Evolutionary conservation across 35 echinoderm and acorn worm genomes (phyloP).

Genomic region (Apostichopus parvimensis): DNA sequence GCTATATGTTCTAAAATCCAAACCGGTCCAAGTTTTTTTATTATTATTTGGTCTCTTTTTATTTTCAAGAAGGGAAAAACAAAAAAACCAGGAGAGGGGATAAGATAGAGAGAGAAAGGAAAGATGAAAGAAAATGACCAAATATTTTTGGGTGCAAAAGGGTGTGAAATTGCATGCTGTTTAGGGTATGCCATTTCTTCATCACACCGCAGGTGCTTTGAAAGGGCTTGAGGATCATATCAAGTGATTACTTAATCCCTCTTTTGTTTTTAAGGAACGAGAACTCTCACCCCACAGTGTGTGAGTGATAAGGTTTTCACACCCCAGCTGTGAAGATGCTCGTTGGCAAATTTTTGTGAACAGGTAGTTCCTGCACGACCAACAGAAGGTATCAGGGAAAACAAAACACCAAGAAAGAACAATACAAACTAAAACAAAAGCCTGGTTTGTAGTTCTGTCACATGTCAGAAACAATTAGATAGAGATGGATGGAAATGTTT

Average conservation of each 20-base stretch:
- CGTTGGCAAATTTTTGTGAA: background rate
- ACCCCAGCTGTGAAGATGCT: conserved; percentile 22
- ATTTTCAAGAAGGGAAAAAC: too few relatives aligned
- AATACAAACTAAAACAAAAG: background rate
- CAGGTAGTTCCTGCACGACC: background rate
- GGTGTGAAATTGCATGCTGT: conserved; percentile 31
- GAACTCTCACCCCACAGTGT: conserved; percentile 37
- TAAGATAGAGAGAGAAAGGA: background rate
- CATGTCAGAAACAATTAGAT: background rate
- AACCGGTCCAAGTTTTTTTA: too few relatives aligned
- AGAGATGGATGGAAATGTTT: too few relatives aligned
- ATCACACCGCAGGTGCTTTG: background rate
- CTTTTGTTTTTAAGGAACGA: conserved; percentile 9
- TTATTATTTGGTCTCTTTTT: too few relatives aligned
- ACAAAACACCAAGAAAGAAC: background rate
- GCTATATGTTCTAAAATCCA: too few relatives aligned
- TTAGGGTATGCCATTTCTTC: conserved; percentile 20
- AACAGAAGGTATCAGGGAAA: background rate
- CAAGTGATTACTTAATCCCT: conserved; percentile 14
- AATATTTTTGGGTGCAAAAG: background rate
- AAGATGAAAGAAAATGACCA: too few relatives aligned
- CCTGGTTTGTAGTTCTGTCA: background rate
- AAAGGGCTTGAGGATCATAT: background rate
- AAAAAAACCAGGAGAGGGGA: too few relatives aligned
- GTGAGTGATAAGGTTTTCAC: conserved; percentile 30